phyloP scores from a whole-genome alignment of 2,888 invertebrate genomes.

The Andrena flavipes region DNA sequence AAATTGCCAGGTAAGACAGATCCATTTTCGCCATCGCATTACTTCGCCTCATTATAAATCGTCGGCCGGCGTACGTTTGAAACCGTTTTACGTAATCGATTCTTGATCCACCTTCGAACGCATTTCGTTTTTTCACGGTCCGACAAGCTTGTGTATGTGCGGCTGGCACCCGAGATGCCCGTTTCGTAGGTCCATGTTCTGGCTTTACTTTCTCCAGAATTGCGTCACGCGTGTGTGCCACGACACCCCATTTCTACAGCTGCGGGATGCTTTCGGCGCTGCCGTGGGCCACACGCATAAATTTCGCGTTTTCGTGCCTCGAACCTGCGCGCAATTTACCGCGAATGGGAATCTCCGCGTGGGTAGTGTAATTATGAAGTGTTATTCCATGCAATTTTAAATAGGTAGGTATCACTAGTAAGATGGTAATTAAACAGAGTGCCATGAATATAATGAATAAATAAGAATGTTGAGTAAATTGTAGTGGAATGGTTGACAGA shows the following conservation, averaged over 20 bases:
- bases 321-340: neutral
- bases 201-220: conserved; percentile 69
- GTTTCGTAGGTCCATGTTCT: conserved; percentile 48
- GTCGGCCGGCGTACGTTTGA: conserved; percentile 29
- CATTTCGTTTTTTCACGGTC: conserved; percentile 57
- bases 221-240: conserved; percentile 58
- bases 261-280: conserved; percentile 37
- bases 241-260: conserved; percentile 56
- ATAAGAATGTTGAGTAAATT: too few relatives aligned
- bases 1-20: conserved; percentile 40
- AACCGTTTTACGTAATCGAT: conserved; percentile 64
- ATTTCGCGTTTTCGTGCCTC: conserved; percentile 19
- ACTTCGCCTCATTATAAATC: conserved; percentile 34
- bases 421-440: too few relatives aligned
- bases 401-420: too few relatives aligned
- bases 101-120: conserved; percentile 57
- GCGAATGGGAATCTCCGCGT: too few relatives aligned
- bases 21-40: conserved; percentile 34
- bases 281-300: conserved; percentile 17
- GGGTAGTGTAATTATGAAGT: too few relatives aligned
- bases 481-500: too few relatives aligned
- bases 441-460: too few relatives aligned
- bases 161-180: conserved; percentile 46
- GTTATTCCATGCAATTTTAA: too few relatives aligned
- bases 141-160: conserved; percentile 17